Base-by-base conservation (phyloP, 1,140 invertebrate species). In the Colletes latitarsis region DNA sequence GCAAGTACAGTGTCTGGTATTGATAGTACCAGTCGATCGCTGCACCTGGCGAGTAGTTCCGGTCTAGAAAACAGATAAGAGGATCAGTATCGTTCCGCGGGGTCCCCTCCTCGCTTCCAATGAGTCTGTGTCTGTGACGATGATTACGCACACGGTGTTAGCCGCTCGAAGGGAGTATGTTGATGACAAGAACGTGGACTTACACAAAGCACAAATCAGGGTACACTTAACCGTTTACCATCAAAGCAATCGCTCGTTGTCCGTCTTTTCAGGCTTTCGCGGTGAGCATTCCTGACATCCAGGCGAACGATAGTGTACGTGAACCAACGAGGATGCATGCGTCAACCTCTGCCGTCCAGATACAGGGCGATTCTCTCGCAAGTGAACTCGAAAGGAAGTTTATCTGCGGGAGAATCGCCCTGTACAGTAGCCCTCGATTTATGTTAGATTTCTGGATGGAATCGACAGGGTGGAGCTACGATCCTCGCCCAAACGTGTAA, bases 1-100 rank as follows among this genome's bases (percentile, higher is more conserved):
- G 86, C 12, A 91, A 86, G 62, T 91, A 91, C 72, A 91, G 78
- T 4, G 82, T 83, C 75, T 91, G 91, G 52, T 91, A 91, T 17
- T 88, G 89, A 72, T 91, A 92, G 70, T 89, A 91, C 75, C 90
- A 87, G 53, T 90, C 87, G 82, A 91, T 89, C 10, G 88, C 81
- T 4, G 74, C 66, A 41, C 76, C 79, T 74, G 88, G 69, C 66
- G 88, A 85, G 77, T 87, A 84, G 41, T 83, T 81, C 55, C 70
- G 76, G 17, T 90, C 89, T 90, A 88, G 79, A 89, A 90, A 89
- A 89, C 69, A 89, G 14, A 88, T 30, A 89, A 89, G 12, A 73
- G 39, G 49, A 41, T 86, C 83, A 85, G 64, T 87, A 82, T 46
- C 41, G 66, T 71, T 72, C 57, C 21, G 46, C 14, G 6, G n/a